These are phyloP conservation scores for Diachrysia chrysitis DNA, from an alignment of 2,888 invertebrate species.

Conservation along the genomic window DNA sequence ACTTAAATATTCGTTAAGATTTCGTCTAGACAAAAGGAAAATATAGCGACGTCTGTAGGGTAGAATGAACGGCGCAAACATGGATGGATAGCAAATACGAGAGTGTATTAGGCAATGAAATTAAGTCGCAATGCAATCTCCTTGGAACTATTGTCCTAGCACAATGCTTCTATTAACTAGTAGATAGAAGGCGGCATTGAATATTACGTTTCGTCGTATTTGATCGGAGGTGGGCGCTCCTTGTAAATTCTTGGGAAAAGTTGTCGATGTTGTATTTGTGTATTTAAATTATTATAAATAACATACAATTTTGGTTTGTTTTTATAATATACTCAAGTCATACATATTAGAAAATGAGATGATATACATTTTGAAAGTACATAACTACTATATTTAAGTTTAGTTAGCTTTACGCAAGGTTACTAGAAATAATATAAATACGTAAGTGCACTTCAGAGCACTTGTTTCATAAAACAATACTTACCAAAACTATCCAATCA, in stretches of 20 bases:
- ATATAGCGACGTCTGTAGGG: conserved; percentile 80
- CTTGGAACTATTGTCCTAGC: conserved; percentile 66
- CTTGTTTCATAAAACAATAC: no score
- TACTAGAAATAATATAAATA: no score
- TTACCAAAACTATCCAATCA: conserved; percentile 13
- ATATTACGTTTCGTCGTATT: conserved; percentile 55
- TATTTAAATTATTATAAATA: conserved; percentile 21
- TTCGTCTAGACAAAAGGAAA: conserved; percentile 89
- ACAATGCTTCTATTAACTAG: conserved; percentile 55
- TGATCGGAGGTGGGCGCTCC: conserved; percentile 30
- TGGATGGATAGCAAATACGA: conserved; percentile 83
- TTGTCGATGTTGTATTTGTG: conserved; percentile 25
- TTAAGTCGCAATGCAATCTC: conserved; percentile 84
- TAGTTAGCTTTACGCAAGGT: no score
- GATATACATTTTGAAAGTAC: no score
- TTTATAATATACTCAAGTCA: no score
- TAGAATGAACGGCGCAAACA: conserved; percentile 85
- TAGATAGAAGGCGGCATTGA: conserved; percentile 53
- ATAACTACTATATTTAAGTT: no score
- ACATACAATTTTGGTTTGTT: no score
- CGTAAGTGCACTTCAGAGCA: no score
- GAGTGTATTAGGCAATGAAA: conserved; percentile 86
- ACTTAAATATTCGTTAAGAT: conserved; percentile 88
- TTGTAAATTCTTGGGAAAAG: conserved; percentile 42
- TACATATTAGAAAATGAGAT: no score